Base-by-base conservation (phyloP, 2,113 vertebrate genomes). In the Leucopternis melanops region DNA sequence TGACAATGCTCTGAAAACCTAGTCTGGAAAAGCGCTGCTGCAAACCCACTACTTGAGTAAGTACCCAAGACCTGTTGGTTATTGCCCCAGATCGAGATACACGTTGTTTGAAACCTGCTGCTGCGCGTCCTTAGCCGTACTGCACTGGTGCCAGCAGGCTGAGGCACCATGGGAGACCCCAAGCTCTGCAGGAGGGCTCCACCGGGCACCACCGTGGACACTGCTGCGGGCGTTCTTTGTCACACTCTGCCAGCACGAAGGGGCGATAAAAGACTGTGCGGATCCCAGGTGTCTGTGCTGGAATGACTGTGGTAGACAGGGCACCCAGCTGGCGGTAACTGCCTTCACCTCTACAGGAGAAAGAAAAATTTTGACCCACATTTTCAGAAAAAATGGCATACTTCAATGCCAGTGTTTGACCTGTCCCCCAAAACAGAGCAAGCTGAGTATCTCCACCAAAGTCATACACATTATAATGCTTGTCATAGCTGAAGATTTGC, bases 31-130 rank as follows among this genome's bases (percentile, higher is more conserved):
- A 2, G 23, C 1, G 6, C 54, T 27, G 61, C 75, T n/a, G 52
- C 45, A 54, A 54, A 54, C 9, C 52, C 16, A 9, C 26, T 27
- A 16, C 52, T 54, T 12, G 8, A 36, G 27, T 13, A 21, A 50
- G 62, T 8, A 15, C 32, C 36, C 15, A 1, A 9, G 44, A 34
- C 38, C 17, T 22, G 65, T 3, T 15, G 10, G 40, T 10, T 11
- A 8, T 5, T 5, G 12, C 36, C 36, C 50, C 36, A 5, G 78
- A 7, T 1, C 0, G 9, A 42, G 86, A 26, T 0, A 3, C 1
- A 10, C 2, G 2, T 5, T 16, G n/a, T 23, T 5, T 8, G 57
- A 26, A 61, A 9, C 16, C 52, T 13, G 50, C 72, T 32, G n/a
- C 36, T 19, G 27, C 1, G 0, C 1, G 5, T 36, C 80, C 59